These are phyloP conservation scores for Xiphophorus couchianus DNA, from an alignment of 2,113 vertebrate genomes.

Conservation along the genomic window DNA sequence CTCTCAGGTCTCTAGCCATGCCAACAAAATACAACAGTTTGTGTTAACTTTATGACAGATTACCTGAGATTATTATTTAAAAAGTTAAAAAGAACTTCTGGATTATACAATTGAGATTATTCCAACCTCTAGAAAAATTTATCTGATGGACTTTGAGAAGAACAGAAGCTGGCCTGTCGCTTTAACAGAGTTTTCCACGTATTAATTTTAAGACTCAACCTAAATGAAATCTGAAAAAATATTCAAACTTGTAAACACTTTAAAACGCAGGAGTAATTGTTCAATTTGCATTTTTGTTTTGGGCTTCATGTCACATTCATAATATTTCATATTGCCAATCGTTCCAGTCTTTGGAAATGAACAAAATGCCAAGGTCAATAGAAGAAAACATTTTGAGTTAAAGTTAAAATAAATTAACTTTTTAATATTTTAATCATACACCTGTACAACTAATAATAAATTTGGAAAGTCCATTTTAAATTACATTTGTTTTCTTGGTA, in stretches of 20 bases:
- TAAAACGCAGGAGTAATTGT: background rate
- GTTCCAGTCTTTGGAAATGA: background rate
- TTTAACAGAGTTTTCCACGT: background rate
- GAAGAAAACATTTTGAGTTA: no score
- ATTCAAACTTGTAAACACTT: background rate
- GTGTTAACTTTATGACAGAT: background rate
- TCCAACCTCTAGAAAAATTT: background rate
- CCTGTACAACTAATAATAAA: no score
- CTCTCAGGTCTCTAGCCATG: slow-evolving; percentile 9
- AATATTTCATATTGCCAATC: background rate
- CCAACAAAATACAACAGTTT: slow-evolving; percentile 10
- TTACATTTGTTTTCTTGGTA: no score
- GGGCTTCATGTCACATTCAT: background rate
- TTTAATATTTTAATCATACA: no score
- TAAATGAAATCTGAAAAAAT: background rate
- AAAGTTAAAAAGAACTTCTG: background rate
- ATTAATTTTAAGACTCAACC: background rate
- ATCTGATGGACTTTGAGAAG: background rate
- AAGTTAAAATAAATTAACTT: no score
- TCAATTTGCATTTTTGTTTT: background rate
- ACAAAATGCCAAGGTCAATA: no score
- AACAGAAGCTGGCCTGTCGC: background rate
- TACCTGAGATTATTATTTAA: background rate
- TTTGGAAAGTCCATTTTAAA: no score
- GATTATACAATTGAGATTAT: background rate